Percentiles rank a stretch among this genome's conserved stretches.
These are phyloP conservation scores for Hypercompe scribonia DNA, from an alignment of 2,888 invertebrate genomes.

Conservation along the genomic window DNA sequence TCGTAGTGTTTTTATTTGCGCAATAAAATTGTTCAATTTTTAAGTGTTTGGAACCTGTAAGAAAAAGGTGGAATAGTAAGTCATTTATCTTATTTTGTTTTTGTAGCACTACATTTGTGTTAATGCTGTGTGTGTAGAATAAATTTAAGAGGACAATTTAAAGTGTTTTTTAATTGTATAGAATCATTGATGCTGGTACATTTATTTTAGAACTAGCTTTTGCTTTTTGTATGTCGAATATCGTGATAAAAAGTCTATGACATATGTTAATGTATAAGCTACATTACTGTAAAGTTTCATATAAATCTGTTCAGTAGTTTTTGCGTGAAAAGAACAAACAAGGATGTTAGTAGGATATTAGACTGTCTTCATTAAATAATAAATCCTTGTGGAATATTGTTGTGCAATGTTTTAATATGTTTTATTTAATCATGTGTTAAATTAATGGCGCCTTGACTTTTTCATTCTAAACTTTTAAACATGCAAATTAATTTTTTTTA, in stretches of 20 bases:
- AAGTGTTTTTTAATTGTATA: background rate
- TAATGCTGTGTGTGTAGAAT: background rate
- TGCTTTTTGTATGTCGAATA: too few species aligned
- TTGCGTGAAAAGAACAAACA: too few species aligned
- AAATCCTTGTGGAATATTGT: background rate
- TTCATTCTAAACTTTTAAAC: background rate
- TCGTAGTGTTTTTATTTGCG: slow-evolving; percentile 16
- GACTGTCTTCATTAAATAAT: background rate
- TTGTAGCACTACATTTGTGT: background rate
- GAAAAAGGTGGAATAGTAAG: background rate
- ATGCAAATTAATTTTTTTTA: background rate
- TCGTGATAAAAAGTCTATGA: too few species aligned
- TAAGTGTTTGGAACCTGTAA: background rate
- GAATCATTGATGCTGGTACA: background rate
- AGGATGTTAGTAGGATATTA: too few species aligned
- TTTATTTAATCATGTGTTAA: background rate
- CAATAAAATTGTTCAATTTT: background rate
- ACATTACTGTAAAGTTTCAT: too few species aligned
- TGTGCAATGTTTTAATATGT: background rate
- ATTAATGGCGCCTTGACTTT: background rate
- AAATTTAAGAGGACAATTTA: background rate
- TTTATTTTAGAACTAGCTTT: background rate
- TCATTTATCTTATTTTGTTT: background rate
- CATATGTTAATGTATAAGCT: too few species aligned
- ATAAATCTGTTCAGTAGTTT: too few species aligned